Base-by-base conservation (phyloP, 2,797 vertebrate genomes). In the Fringilla coelebs region DNA sequence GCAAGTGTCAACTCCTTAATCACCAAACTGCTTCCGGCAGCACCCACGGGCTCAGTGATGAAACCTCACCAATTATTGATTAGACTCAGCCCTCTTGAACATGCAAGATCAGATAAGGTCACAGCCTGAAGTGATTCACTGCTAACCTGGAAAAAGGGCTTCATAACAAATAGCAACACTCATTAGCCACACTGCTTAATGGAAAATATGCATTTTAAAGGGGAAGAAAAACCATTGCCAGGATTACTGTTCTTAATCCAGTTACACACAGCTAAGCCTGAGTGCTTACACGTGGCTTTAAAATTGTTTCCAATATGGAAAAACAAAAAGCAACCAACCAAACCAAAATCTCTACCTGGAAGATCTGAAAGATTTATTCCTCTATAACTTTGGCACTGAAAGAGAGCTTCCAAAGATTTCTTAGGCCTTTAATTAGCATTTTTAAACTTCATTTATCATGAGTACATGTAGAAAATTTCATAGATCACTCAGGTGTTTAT, bases 91-190 rank as follows among this genome's bases (percentile, higher is more conserved):
- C 96, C 89, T 87, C 24, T 2, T 55, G 58, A 85, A 46, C 54
- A 28, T 25, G 80, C 52, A 92, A 94, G 94, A 96, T 95, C 95
- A 94, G 92, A 95, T 96, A 95, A 97, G 95, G 95, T 92, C 94
- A 93, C 58, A 96, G 94, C 73, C 76, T 46, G 55, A n/a, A 96
- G 89, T 97, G 95, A 96, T 96, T 96, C 94, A 95, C 38, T 29
- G 26, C 55, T 77, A 86, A 94, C 58, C 32, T 87, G 94, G 91
- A 75, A 88, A 15, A 70, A 62, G 3, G 40, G 22, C 63, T 82
- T 85, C 70, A 20, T 84, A 68, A 54, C 45, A 81, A 91, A 74
- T 8, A 78, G 68, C 55, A 90, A 60, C 55, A 67, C 81, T 84
- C 61, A 80, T 93, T 78, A 94, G 66, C 70, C 82, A 45, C 67